Evolutionary conservation across 2,113 vertebrate species (phyloP).

Genomic region (Pedionomus torquatus): DNA sequence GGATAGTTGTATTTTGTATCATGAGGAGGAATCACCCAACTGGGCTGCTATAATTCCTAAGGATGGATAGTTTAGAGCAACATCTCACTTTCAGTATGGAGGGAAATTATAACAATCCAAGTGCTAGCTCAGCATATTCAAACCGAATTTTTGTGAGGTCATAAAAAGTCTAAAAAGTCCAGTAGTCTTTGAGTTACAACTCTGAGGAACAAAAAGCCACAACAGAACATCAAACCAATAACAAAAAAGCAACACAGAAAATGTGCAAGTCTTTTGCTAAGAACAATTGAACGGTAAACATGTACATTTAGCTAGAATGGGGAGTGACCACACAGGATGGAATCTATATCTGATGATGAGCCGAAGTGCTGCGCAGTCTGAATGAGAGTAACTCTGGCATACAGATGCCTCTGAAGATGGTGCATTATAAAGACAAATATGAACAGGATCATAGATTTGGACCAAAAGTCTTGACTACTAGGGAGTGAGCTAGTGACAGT

Average conservation of each 20-base stretch:
- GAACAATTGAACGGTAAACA: not conserved
- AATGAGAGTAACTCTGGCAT: not conserved
- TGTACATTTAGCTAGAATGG: not conserved
- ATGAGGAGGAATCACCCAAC: not conserved
- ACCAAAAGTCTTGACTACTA: not conserved
- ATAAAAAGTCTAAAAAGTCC: not conserved
- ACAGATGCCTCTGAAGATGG: not conserved
- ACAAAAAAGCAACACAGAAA: not conserved
- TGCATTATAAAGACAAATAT: not conserved
- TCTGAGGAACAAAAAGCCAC: rapidly evolving
- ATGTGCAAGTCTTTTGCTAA: not conserved
- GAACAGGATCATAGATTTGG: not conserved
- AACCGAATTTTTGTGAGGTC: not conserved
- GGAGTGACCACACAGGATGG: not conserved
- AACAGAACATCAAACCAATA: not conserved
- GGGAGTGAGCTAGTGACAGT: not conserved
- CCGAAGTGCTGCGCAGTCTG: not conserved
- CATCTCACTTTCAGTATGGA: not conserved
- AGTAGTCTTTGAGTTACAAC: not conserved
- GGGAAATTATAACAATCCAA: not conserved
- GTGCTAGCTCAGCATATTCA: not conserved
- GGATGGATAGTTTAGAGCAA: not conserved
- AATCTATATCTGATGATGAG: not conserved
- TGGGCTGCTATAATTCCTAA: not conserved
- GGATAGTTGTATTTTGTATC: not conserved